Evolutionary conservation across 30 jellyfish, hydroid and myxozoan genomes (phyloP).

Genomic region (Euphysa ruthae): DNA sequence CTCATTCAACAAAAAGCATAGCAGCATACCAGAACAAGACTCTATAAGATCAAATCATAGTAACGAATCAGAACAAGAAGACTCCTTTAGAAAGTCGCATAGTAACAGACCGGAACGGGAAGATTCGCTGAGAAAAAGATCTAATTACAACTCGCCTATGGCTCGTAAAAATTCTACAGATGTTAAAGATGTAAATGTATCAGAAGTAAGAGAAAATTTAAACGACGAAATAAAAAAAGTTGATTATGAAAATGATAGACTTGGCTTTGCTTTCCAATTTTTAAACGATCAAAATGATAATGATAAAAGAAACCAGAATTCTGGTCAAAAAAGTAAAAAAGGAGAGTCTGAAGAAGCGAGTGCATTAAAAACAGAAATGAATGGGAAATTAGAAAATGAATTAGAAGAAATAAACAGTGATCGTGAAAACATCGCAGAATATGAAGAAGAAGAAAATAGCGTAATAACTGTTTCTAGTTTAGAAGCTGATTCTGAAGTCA

Average conservation of each 20-base stretch:
- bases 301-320: background rate
- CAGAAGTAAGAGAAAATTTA: background rate
- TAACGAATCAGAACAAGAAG: too few species aligned
- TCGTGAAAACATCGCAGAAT: background rate
- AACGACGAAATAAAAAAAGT: too few species aligned
- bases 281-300: background rate
- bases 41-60: too few species aligned
- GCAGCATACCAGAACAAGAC: too few species aligned
- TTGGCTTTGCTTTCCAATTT: slow-evolving; percentile 2
- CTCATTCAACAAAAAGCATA: too few species aligned
- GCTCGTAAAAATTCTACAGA: slow-evolving; percentile 1
- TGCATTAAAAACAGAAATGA: too few species aligned
- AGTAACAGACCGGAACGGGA: too few species aligned
- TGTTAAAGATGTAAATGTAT: background rate
- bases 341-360: background rate
- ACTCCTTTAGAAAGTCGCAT: too few species aligned
- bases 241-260: slow-evolving; percentile 1
- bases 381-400: too few species aligned
- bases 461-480: background rate
- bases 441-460: slow-evolving; percentile 3
- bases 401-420: too few species aligned
- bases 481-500: background rate
- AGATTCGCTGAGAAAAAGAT: background rate
- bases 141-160: background rate
- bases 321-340: background rate